Base-by-base conservation (phyloP, 2,888 invertebrate species). In the Sphaeridia pumilis region DNA sequence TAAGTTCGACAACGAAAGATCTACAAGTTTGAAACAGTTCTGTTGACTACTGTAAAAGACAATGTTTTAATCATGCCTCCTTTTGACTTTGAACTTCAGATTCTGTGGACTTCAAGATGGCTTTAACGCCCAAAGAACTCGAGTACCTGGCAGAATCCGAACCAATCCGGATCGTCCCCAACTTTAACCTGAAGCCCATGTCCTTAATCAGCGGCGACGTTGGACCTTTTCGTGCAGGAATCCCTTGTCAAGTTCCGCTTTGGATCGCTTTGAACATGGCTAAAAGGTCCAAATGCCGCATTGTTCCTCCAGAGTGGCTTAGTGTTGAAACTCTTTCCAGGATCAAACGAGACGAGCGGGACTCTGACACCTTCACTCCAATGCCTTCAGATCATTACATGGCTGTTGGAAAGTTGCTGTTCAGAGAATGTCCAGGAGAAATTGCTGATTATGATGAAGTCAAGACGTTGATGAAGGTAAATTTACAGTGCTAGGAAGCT, bases 251-350 rank as follows among this genome's bases (percentile, higher is more conserved):
- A 62, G 88, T 94, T 5, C 98, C 98, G 0, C 73, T 98, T 7
- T 98, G 98, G 98, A 72, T 97, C 56, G 98, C 90, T 17, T 74
- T 95, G 36, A 86, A 86, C 75, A 73, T 98, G 43, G 86, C 88
- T 67, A 87, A 88, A 67, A 83, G 90, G 71, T 87, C 90, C 67
- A 92, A 90, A 70, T 98, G 97, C 68, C 80, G 87, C 50, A 82
- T 98, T 50, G 77, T 90, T 47, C 79, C 85, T 2, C 97, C 97
- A 7, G 83, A 84, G 45, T 98, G 98, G 98, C 87, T 98, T 88
- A 82, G 87, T 57, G 73, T 84, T 2, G 89, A 90, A 56, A 71
- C 72, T 52, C 73, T 92, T 52, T 81, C 83, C 66, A 77, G 76
- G 58, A 76, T 82, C n/a, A 84, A 85, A 64, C 85, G 90, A 67